These are phyloP conservation scores for Platichthys stellatus DNA, from an alignment of 2,113 vertebrate genomes.

Conservation along the genomic window DNA sequence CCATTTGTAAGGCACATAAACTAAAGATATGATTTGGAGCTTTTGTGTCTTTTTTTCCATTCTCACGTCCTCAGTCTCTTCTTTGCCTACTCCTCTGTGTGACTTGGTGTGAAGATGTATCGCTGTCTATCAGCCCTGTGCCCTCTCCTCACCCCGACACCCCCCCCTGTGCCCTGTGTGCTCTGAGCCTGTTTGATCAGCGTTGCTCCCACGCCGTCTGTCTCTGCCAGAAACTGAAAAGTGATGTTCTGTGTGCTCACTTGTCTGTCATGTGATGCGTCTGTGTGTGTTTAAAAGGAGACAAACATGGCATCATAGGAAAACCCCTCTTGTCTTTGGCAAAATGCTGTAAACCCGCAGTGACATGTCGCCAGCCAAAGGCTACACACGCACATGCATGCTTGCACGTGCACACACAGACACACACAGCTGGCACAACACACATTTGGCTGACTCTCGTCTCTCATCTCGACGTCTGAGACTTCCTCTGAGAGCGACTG, in stretches of 20 bases:
- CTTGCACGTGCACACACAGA: slow-evolving; percentile 29
- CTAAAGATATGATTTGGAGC: no score
- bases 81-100: no score
- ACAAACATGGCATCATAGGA: slow-evolving; percentile 58
- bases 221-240: slow-evolving; percentile 57
- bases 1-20: no score
- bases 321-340: slow-evolving; percentile 62
- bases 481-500: slow-evolving; percentile 39
- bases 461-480: slow-evolving; percentile 56
- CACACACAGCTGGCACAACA: slow-evolving; percentile 53
- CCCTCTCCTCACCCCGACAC: background rate
- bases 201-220: slow-evolving; percentile 3
- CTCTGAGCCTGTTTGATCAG: slow-evolving; percentile 47
- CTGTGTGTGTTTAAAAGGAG: slow-evolving; percentile 50
- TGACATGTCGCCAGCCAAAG: slow-evolving; percentile 57
- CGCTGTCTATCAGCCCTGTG: slow-evolving; percentile 1
- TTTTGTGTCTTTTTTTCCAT: no score
- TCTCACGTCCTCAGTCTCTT: no score
- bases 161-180: background rate
- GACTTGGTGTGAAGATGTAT: slow-evolving; percentile 3
- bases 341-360: slow-evolving; percentile 46
- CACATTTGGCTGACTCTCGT: slow-evolving; percentile 40
- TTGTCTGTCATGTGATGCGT: slow-evolving; percentile 62
- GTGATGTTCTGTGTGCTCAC: slow-evolving; percentile 54
- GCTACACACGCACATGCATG: slow-evolving; percentile 19